Evolutionary conservation across 2,888 invertebrate species (phyloP).

Genomic region (Automeris io): DNA sequence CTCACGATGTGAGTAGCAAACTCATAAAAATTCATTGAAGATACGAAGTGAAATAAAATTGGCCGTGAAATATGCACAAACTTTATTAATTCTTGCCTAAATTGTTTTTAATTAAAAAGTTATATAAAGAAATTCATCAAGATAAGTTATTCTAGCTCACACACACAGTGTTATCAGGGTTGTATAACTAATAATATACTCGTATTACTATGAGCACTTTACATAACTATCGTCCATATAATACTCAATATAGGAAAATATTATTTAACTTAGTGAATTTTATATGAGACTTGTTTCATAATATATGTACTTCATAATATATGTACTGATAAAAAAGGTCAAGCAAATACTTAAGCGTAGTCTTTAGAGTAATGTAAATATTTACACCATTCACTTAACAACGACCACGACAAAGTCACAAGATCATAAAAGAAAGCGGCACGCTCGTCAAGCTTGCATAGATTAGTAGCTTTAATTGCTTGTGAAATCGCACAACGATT

Average conservation of each 20-base stretch:
- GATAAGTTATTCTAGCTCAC: no score
- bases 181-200: no score
- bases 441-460: conserved; percentile 23
- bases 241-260: no score
- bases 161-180: no score
- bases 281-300: no score
- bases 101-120: no score
- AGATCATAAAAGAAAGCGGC: conserved; percentile 24
- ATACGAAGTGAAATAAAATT: conserved; percentile 44
- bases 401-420: conserved; percentile 26
- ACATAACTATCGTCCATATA: no score
- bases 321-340: not conserved
- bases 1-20: conserved; percentile 48
- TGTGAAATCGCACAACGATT: conserved; percentile 23
- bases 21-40: conserved; percentile 67
- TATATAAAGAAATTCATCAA: no score
- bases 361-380: conserved; percentile 17
- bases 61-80: conserved; percentile 35
- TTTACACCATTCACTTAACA: conserved; percentile 17
- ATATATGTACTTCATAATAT: no score
- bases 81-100: conserved; percentile 4
- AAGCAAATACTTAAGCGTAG: conserved; percentile 6
- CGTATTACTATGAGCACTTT: no score
- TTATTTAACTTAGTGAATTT: no score
- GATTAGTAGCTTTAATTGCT: conserved; percentile 32